Evolutionary conservation across 2,113 vertebrate genomes (phyloP).

Genomic region (Caretta caretta): DNA sequence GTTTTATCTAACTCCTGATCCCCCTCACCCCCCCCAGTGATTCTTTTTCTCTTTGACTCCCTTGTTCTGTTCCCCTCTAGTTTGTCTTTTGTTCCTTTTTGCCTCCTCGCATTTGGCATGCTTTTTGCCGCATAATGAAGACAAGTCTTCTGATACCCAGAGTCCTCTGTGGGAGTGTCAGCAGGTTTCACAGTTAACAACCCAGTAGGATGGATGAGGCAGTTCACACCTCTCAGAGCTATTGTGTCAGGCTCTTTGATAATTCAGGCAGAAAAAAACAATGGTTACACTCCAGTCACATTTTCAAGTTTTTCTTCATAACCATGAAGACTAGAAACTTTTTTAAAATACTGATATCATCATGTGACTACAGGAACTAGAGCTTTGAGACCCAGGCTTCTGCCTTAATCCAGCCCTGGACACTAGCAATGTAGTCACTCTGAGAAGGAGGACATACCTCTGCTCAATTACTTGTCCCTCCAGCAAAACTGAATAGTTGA

Average conservation of each 20-base stretch:
- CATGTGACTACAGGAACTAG: not conserved
- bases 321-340: not conserved
- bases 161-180: not conserved
- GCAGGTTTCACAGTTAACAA: constrained; percentile 31
- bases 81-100: constrained; percentile 14
- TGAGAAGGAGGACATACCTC: constrained; percentile 13
- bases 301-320: constrained; percentile 17
- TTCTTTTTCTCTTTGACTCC: not conserved
- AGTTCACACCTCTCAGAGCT: constrained; percentile 2
- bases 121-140: not conserved
- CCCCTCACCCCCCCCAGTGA: not conserved
- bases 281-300: constrained; percentile 16
- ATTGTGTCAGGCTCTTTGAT: not conserved
- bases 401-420: constrained; percentile 11
- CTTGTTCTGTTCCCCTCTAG: not conserved
- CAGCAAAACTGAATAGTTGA: constrained; percentile 46
- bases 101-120: constrained; percentile 2
- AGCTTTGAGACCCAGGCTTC: not conserved
- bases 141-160: constrained; percentile 8
- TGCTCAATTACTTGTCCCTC: constrained; percentile 2
- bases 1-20: constrained; percentile 24
- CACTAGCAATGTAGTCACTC: not conserved
- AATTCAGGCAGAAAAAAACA: constrained; percentile 27
- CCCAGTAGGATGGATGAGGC: constrained; percentile 8
- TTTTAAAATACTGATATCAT: constrained; percentile 31